These are phyloP conservation scores for Euproctis similis DNA, from an alignment of 2,888 invertebrate genomes.

Conservation along the genomic window DNA sequence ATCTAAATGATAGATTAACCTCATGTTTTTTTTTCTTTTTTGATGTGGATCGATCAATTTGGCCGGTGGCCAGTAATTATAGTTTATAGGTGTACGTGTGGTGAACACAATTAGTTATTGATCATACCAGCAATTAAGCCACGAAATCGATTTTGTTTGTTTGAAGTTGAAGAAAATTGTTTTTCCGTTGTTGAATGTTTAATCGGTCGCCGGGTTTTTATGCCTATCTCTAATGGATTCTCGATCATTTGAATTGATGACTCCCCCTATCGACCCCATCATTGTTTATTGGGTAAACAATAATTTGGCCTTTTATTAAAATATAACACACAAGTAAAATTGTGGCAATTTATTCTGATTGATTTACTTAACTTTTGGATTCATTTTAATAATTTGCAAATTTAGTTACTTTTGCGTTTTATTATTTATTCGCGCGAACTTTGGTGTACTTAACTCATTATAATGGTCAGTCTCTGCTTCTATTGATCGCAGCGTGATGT, in stretches of 20 bases:
- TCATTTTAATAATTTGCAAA: too few relatives aligned
- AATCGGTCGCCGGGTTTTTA: constrained; percentile 64
- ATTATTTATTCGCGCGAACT: too few relatives aligned
- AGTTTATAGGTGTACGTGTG: constrained; percentile 71
- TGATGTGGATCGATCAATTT: constrained; percentile 74
- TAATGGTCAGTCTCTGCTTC: too few relatives aligned
- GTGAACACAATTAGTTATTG: constrained; percentile 75
- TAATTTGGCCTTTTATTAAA: constrained; percentile 33
- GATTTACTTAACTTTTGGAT: too few relatives aligned
- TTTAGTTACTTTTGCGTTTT: too few relatives aligned
- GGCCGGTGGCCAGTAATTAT: constrained; percentile 74
- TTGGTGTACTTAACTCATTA: too few relatives aligned
- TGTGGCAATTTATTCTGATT: too few relatives aligned
- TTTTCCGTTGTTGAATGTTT: constrained; percentile 68
- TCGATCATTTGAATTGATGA: constrained; percentile 53
- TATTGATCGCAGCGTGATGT: too few relatives aligned
- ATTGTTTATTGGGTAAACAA: constrained; percentile 53
- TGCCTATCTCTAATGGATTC: constrained; percentile 65
- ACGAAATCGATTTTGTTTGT: constrained; percentile 75
- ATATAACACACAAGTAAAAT: too few relatives aligned
- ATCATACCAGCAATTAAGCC: constrained; percentile 71
- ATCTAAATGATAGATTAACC: constrained; percentile 76
- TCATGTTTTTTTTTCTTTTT: too few relatives aligned
- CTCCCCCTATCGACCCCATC: constrained; percentile 33
- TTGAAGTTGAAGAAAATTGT: constrained; percentile 75